A percentile compares a stretch with the other conserved stretches of the same genome.
phyloP scores from a whole-genome alignment of 2,797 vertebrate species.

The Anguilla megastoma region DNA sequence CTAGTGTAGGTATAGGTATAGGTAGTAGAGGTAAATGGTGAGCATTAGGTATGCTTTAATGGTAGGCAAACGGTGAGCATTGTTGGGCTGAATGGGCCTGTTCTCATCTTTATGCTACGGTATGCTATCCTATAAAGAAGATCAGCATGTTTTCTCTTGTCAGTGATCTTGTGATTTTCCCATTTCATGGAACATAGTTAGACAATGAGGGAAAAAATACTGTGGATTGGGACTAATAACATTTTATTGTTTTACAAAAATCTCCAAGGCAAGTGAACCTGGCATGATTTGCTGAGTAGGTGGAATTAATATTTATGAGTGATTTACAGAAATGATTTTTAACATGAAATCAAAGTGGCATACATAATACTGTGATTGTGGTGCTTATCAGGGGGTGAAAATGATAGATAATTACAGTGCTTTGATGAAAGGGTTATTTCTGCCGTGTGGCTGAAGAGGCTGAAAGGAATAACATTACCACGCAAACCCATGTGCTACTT shows the following conservation, averaged over 20 bases:
- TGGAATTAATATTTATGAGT: conserved; percentile 28
- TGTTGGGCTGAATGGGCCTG: too few species aligned
- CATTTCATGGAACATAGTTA: too few species aligned
- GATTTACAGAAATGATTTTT: background rate
- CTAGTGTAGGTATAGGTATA: too few species aligned
- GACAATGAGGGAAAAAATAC: background rate
- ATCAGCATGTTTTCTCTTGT: too few species aligned
- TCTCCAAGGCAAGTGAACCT: background rate
- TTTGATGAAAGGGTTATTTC: conserved; percentile 17
- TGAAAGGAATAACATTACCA: background rate
- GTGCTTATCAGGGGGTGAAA: conserved; percentile 20
- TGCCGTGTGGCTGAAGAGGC: background rate
- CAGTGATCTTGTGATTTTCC: too few species aligned
- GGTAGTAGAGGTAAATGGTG: too few species aligned
- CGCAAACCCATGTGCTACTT: conserved; percentile 10
- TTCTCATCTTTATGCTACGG: too few species aligned
- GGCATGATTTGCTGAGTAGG: background rate
- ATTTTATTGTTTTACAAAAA: conserved; percentile 25
- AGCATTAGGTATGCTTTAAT: too few species aligned
- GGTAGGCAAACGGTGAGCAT: too few species aligned
- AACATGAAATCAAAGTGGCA: conserved; percentile 34
- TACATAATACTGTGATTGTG: conserved; percentile 16
- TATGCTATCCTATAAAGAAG: too few species aligned
- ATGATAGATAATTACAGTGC: conserved; percentile 31
- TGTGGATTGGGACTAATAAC: background rate